phyloP scores from a whole-genome alignment of 2,888 invertebrate genomes.

The Pseudococcus longispinus region DNA sequence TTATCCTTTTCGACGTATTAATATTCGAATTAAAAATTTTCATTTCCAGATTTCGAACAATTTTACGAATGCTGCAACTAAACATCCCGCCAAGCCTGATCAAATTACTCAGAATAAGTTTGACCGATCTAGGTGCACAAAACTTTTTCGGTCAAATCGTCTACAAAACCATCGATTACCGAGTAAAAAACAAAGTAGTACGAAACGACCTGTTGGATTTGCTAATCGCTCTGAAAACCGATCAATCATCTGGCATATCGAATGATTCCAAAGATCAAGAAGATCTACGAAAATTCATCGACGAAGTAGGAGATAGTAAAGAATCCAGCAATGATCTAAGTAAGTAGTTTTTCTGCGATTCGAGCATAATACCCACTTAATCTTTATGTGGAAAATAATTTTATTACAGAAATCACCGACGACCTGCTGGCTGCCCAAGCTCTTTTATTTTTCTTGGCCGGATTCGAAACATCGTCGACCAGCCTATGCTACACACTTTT shows the following conservation, averaged over 20 bases:
- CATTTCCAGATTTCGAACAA: neutral
- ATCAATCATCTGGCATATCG: neutral
- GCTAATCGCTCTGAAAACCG: slow-evolving; percentile 15
- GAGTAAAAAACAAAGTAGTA: neutral
- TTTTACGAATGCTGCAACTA: neutral
- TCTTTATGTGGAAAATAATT: neutral
- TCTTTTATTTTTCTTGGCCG: neutral
- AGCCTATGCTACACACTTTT: neutral
- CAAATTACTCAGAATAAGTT: neutral
- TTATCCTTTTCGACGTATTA: too few species aligned
- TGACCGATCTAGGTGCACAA: neutral
- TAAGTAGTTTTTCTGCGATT: neutral
- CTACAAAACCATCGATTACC: neutral
- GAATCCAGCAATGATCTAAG: neutral
- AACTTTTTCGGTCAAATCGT: neutral
- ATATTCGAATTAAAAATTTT: neutral
- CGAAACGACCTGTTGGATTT: slow-evolving; percentile 30
- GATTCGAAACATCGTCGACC: slow-evolving; percentile 13
- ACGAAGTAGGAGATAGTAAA: neutral
- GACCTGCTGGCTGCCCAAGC: neutral
- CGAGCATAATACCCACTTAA: neutral
- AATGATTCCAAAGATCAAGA: neutral
- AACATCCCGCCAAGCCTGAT: neutral
- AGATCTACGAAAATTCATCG: neutral
- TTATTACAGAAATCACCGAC: neutral